Percentiles rank a stretch among this genome's conserved stretches.
Evolutionary conservation across 2,797 vertebrate species (phyloP).

Genomic region (Huso huso): DNA sequence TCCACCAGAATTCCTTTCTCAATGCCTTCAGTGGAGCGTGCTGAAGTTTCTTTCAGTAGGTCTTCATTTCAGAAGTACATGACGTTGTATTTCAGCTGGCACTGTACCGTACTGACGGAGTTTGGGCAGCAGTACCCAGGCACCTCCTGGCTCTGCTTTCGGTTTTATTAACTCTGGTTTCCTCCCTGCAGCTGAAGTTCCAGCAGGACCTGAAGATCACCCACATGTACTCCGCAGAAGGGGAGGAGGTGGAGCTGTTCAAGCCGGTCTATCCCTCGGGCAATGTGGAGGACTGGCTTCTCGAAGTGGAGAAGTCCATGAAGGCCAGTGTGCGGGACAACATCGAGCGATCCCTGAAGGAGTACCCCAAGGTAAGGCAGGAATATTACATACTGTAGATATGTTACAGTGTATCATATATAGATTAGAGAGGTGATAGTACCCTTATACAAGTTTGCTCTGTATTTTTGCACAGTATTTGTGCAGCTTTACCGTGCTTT

Average conservation of each 20-base stretch:
- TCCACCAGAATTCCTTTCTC: too few species aligned
- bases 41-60: background rate
- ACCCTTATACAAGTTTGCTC: too few species aligned
- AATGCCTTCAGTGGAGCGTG: too few species aligned
- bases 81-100: background rate
- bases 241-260: conserved; percentile 72
- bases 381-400: too few species aligned
- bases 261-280: conserved; percentile 61
- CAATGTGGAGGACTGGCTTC: conserved; percentile 83
- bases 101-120: background rate
- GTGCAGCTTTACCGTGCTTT: too few species aligned
- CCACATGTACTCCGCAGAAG: conserved; percentile 84
- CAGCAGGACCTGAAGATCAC: conserved; percentile 82
- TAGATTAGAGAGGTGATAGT: too few species aligned
- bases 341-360: conserved; percentile 64
- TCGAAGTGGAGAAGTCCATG: conserved; percentile 77
- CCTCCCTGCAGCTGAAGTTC: conserved; percentile 68
- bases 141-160: background rate
- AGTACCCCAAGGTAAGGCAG: conserved; percentile 64
- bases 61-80: background rate
- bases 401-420: too few species aligned
- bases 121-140: background rate
- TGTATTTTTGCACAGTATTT: too few species aligned
- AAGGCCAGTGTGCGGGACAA: conserved; percentile 72
- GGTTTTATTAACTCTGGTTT: conserved; percentile 2